These are phyloP conservation scores for Chrysopa pallens DNA, from an alignment of 1,140 invertebrate species.

Conservation along the genomic window DNA sequence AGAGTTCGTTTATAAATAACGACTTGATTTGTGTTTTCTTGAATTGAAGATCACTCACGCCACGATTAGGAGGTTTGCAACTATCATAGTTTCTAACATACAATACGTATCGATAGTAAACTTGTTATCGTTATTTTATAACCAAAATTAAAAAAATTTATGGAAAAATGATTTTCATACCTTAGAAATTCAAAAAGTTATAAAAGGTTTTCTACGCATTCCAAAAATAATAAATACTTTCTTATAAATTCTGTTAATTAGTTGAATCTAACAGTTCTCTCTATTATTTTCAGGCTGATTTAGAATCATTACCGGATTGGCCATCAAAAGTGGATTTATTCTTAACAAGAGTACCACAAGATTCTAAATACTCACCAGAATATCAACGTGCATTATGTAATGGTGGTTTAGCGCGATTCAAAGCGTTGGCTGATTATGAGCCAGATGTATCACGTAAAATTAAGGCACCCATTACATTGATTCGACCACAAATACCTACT, in stretches of 20 bases:
- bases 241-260: constrained; percentile 4
- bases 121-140: too few species aligned
- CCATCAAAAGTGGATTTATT: constrained; percentile 3
- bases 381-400: constrained; percentile 25
- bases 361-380: constrained; percentile 26
- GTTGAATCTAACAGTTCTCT: not conserved
- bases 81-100: too few species aligned
- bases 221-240: not conserved
- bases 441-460: constrained; percentile 21
- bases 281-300: not conserved
- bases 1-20: too few species aligned
- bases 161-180: too few species aligned
- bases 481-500: constrained; percentile 36
- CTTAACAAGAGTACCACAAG: constrained; percentile 13
- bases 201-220: too few species aligned
- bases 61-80: too few species aligned
- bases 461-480: constrained; percentile 37
- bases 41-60: too few species aligned
- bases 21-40: too few species aligned
- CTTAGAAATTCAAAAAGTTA: not conserved
- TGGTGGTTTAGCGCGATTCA: constrained; percentile 33
- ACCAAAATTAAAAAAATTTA: too few species aligned
- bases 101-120: too few species aligned
- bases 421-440: constrained; percentile 31
- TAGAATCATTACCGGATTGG: not conserved